phyloP scores from a whole-genome alignment of 1,140 invertebrate genomes.

The Copidosoma floridanum region DNA sequence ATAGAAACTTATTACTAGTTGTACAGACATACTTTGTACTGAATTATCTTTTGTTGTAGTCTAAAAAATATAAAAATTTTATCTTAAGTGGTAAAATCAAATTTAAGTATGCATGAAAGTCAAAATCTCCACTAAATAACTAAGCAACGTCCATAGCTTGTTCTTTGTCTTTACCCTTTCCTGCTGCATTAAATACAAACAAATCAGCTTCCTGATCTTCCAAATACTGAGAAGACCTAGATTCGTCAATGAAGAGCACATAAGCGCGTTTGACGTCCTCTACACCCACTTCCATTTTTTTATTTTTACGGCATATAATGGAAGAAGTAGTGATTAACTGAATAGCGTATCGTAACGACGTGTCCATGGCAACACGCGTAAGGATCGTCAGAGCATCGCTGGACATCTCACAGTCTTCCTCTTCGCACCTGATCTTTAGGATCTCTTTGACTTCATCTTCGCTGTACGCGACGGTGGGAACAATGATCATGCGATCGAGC shows the following conservation, averaged over 20 bases:
- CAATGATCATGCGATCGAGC: constrained; percentile 93
- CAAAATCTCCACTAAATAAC: neutral
- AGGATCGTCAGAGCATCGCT: constrained; percentile 89
- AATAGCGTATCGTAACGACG: constrained; percentile 95
- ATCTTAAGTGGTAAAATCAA: neutral
- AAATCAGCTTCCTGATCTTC: constrained; percentile 94
- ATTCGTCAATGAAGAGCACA: constrained; percentile 90
- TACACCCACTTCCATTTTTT: constrained; percentile 76
- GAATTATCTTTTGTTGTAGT: no score
- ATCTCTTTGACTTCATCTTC: constrained; percentile 91
- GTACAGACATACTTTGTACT: no score
- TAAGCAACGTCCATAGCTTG: constrained; percentile 21
- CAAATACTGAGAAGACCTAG: constrained; percentile 87
- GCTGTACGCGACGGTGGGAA: constrained; percentile 84
- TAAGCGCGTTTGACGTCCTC: constrained; percentile 96
- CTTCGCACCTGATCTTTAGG: constrained; percentile 90
- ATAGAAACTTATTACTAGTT: no score
- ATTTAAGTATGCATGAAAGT: neutral
- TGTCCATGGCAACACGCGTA: constrained; percentile 89
- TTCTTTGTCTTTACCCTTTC: no score
- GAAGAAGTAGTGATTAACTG: constrained; percentile 95
- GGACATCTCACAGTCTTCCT: constrained; percentile 95
- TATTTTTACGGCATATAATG: constrained; percentile 79
- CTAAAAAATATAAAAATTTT: neutral
- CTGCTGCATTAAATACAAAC: constrained; percentile 86